Evolutionary conservation across 1,140 invertebrate species (phyloP).

Genomic region (Caerostris extrusa): DNA sequence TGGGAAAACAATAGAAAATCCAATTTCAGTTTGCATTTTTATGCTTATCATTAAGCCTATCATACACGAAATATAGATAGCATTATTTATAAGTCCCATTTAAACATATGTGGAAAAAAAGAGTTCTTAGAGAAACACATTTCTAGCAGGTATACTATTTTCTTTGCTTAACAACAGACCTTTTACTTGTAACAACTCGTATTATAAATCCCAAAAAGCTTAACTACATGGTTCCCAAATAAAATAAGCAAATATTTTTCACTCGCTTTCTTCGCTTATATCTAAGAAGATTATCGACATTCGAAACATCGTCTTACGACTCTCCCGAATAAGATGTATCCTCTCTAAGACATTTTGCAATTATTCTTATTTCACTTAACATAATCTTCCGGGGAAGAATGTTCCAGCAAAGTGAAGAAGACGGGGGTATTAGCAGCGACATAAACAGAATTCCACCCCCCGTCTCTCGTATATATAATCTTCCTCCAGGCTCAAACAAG

Average conservation of each 20-base stretch:
- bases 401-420: slow-evolving; percentile 48
- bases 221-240: neutral
- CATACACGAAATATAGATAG: neutral
- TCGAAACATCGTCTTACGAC: neutral
- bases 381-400: slow-evolving; percentile 58
- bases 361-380: slow-evolving; percentile 69
- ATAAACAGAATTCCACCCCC: slow-evolving; percentile 29
- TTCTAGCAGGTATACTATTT: neutral
- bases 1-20: neutral
- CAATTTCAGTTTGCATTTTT: neutral
- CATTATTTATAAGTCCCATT: neutral
- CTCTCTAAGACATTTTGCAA: slow-evolving; percentile 62
- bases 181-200: neutral
- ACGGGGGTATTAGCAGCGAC: slow-evolving; percentile 48
- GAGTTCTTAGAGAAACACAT: neutral
- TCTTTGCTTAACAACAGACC: neutral
- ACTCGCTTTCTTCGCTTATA: slow-evolving; percentile 2
- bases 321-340: neutral
- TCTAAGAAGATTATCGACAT: slow-evolving; percentile 56
- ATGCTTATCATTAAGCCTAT: neutral
- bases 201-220: neutral
- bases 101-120: neutral
- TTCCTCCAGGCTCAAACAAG: neutral
- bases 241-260: slow-evolving; percentile 28
- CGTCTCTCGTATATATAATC: slow-evolving; percentile 28